Base-by-base conservation (phyloP, 2,113 vertebrate species). In the Trematomus loennbergii region DNA sequence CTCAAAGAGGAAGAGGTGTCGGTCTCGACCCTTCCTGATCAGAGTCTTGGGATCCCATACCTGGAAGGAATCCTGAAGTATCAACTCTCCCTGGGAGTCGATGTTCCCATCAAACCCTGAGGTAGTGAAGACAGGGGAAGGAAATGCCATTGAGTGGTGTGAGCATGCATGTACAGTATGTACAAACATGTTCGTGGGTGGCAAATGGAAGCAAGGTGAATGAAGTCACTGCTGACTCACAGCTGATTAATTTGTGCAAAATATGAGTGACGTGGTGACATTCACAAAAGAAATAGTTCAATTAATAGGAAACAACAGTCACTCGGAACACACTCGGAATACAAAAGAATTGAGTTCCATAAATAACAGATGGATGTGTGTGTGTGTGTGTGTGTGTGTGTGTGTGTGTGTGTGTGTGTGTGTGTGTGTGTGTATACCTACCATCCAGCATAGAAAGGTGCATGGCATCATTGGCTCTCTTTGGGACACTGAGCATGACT, bases 401-500 rank as follows among this genome's bases (percentile, higher is more conserved):
- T 58, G 33, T 66, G 15, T 55, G 16, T 46, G 67, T 48, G 45
- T 46, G 16, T 46, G 40, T 53, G 22, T 45, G 17, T 50, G 58
- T 50, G 54, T 15, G 5, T 79, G 17, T 50, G 58, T 50, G 54
- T 15, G 5, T 79, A 0, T 10, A 12, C 90, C 53, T 88, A 99
- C 98, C 98, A 95, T 99, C 98, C 88, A 99, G 94, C 98, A 99
- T 99, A 82, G 97, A 99, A 75, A 99, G 97, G 90, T 99, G 98
- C 98, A 99, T 99, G 89, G 98, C 97, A 58, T 99, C 98, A 4
- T 99, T 99, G 91, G 98, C 98, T 94, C 94, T 96, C 92, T 99
- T 99, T n/a, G 98, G 98, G 75, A 99, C 98, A 12, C 98, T 99
- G 52, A 99, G 96, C 98, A 99, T 99, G 81, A 99, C 98, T 86